phyloP scores from a whole-genome alignment of 1,140 invertebrate genomes.

The Drosophila pallidifrons region DNA sequence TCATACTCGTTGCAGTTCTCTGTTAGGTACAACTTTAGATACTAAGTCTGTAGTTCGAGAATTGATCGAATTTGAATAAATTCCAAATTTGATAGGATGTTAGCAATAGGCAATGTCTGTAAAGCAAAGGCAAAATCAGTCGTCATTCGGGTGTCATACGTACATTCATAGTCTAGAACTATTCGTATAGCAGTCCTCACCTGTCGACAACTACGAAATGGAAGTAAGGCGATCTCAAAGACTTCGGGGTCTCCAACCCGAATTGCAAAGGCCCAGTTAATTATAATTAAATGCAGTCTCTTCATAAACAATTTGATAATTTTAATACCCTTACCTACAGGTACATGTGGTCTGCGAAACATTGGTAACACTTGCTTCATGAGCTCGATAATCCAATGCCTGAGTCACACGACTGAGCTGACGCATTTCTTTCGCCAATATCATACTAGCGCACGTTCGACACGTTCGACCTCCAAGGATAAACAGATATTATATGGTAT shows the following conservation, averaged over 20 bases:
- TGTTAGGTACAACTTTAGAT: too few relatives aligned
- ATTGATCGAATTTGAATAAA: too few relatives aligned
- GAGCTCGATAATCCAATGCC: constrained; percentile 97
- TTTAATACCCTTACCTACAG: constrained; percentile 82
- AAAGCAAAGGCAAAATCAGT: too few relatives aligned
- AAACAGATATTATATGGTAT: constrained; percentile 81
- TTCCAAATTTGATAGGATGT: too few relatives aligned
- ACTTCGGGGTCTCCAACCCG: not conserved
- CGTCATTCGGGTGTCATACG: too few relatives aligned
- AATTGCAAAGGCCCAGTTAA: constrained; percentile 21
- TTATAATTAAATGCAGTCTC: constrained; percentile 9
- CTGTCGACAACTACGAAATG: too few relatives aligned
- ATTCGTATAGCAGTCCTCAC: too few relatives aligned
- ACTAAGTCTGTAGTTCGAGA: too few relatives aligned
- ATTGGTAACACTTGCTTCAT: constrained; percentile 99
- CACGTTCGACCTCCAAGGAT: constrained; percentile 70
- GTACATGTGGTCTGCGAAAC: constrained; percentile 94
- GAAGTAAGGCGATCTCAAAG: too few relatives aligned
- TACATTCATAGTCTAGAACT: too few relatives aligned
- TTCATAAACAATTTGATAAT: constrained; percentile 24
- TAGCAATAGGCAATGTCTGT: too few relatives aligned
- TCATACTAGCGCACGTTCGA: constrained; percentile 58
- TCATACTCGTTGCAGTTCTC: too few relatives aligned
- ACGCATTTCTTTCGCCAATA: constrained; percentile 75
- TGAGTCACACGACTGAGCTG: constrained; percentile 87